These are phyloP conservation scores for Zoanthus sansibaricus DNA, from an alignment of 92 coral and sea anemone species.

Conservation along the genomic window DNA sequence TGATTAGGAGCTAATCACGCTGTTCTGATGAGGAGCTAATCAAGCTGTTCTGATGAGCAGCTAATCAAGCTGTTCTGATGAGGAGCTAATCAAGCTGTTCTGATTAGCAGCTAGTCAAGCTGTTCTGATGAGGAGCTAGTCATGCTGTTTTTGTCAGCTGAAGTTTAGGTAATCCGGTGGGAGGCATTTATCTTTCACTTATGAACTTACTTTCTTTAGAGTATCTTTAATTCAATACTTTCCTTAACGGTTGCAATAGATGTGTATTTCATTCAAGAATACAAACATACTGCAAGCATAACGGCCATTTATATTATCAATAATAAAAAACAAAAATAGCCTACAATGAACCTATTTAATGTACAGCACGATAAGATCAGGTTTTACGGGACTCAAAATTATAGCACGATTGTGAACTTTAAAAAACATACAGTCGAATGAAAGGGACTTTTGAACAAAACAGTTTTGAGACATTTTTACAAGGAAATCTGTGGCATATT, in stretches of 20 bases:
- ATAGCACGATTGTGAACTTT: neutral
- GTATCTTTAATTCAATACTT: neutral
- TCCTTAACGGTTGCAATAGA: constrained; percentile 4
- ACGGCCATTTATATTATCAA: neutral
- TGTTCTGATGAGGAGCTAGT: no score
- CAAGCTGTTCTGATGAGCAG: no score
- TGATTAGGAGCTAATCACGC: no score
- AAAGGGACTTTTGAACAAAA: neutral
- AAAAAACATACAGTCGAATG: neutral
- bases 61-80: no score
- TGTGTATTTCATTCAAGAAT: neutral
- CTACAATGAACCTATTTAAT: neutral
- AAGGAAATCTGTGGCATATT: neutral
- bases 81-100: no score
- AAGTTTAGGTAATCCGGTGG: neutral
- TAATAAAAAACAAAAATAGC: neutral
- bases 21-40: no score
- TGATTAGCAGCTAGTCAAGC: no score
- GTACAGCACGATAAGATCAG: neutral
- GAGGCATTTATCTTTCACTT: neutral
- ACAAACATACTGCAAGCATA: neutral
- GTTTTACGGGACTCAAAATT: neutral
- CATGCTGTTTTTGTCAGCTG: no score
- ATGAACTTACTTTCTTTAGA: neutral
- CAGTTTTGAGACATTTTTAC: neutral